Evolutionary conservation across 2,113 vertebrate genomes (phyloP), one percentile per base, ranked within the genome.

Genomic region (Lophura nycthemera): DNA sequence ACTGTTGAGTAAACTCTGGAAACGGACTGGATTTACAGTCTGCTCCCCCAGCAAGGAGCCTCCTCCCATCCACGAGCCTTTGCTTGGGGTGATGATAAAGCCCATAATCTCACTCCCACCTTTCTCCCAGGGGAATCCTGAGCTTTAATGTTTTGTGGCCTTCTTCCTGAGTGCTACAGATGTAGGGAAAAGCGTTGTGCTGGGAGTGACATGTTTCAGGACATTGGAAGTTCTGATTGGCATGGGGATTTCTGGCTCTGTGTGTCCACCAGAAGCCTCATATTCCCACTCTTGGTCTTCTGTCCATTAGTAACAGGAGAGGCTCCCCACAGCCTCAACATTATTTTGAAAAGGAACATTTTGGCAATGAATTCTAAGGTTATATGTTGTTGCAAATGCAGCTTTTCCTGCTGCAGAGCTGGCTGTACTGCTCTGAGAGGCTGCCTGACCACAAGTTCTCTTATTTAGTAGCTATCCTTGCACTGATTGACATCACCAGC

Each of bases 1-100:
- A 78, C 96, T 97, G 95, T 96, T 97, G 97, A 97, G 92, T 97
- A 98, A 97, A 98, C 96, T 94, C 96, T 89, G 94, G 95, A 74
- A 97, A 95, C 90, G 59, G 90, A 64, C 91, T 87, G 93, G 94
- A 97, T 97, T 97, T 97, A 95, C 93, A 95, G 93, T 94, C 85
- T 84, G 66, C 90, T 97, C 70, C 94, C 92, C 84, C 79, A 80
- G 77, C 1, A 2, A 91, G 82, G 61, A 94, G 66, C 48, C 88
- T 89, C 82, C 88, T 94, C 59, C 89, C 94, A 81, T 92, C 94
- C 79, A 71, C 61, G 87, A 56, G 83, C 67, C 57, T 83, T 32
- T 70, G 25, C 79, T 15, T 32, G 85, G 83, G 40, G 29, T 45
- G 79, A n/a, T 45, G 63, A 59, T 66, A 59, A 89, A 93, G 47